A percentile compares a stretch with the other conserved stretches of the same genome.
These are phyloP conservation scores for Torymus aiolomorphi DNA, from an alignment of 2,888 invertebrate species.

Conservation along the genomic window DNA sequence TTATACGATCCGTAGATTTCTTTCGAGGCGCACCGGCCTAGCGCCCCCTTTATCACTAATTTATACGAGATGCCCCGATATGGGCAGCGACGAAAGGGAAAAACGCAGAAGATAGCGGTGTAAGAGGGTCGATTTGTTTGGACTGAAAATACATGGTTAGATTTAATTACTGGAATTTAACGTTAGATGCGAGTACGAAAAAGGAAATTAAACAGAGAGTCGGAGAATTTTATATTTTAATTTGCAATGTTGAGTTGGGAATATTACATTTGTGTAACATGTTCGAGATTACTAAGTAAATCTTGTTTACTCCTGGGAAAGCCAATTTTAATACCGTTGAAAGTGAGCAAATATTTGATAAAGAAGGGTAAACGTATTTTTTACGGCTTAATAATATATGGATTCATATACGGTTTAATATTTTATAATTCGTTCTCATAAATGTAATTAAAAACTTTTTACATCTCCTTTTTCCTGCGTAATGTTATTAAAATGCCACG, in stretches of 20 bases:
- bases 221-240: too few relatives aligned
- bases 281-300: neutral
- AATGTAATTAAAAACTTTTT: too few relatives aligned
- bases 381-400: too few relatives aligned
- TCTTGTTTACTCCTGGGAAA: neutral
- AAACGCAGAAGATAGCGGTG: constrained; percentile 7
- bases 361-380: too few relatives aligned
- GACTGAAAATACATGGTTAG: neutral
- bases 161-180: constrained; percentile 37
- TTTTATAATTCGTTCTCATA: too few relatives aligned
- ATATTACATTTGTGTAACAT: too few relatives aligned
- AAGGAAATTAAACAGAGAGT: neutral
- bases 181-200: neutral
- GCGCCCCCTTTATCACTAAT: constrained; percentile 67
- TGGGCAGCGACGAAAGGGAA: constrained; percentile 43
- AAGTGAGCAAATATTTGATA: too few relatives aligned
- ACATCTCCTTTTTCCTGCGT: too few relatives aligned
- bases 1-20: constrained; percentile 43
- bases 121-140: neutral
- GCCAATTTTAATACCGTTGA: too few relatives aligned
- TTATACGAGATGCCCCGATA: constrained; percentile 66
- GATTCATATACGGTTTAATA: too few relatives aligned
- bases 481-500: too few relatives aligned
- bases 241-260: too few relatives aligned
- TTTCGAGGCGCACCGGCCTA: constrained; percentile 49